phyloP scores from a whole-genome alignment of 2,113 vertebrate species.

The Campylomormyrus tamandua region DNA sequence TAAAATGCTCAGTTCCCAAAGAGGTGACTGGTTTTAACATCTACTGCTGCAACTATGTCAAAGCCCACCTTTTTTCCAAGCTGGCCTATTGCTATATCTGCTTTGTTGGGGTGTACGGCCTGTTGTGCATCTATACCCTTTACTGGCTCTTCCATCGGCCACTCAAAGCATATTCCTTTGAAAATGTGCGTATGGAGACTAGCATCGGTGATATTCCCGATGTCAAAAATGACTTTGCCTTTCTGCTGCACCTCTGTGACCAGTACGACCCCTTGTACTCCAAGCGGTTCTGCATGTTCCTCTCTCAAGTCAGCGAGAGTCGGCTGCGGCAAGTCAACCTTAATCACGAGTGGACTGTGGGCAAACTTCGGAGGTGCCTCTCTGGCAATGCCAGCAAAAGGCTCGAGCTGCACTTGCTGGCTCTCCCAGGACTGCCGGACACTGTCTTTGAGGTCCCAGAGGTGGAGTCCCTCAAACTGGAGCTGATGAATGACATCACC shows the following conservation, averaged over 20 bases:
- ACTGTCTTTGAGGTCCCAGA: constrained; percentile 72
- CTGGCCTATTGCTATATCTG: constrained; percentile 76
- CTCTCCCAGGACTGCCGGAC: constrained; percentile 74
- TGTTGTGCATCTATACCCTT: constrained; percentile 75
- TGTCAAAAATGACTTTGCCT: constrained; percentile 83
- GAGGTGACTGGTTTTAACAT: constrained; percentile 74
- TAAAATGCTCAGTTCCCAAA: constrained; percentile 68
- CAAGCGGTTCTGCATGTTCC: constrained; percentile 78
- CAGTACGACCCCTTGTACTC: constrained; percentile 81
- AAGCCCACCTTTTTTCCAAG: constrained; percentile 80
- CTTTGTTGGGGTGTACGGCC: constrained; percentile 72
- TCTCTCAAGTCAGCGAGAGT: constrained; percentile 83
- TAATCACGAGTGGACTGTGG: constrained; percentile 75
- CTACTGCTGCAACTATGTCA: constrained; percentile 83
- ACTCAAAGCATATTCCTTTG: constrained; percentile 77
- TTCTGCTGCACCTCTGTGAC: constrained; percentile 81
- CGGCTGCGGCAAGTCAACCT: constrained; percentile 76
- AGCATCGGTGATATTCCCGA: constrained; percentile 83
- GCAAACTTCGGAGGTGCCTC: constrained; percentile 70
- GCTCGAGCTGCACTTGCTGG: constrained; percentile 71
- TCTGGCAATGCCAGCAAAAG: constrained; percentile 55
- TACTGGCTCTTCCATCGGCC: constrained; percentile 83
- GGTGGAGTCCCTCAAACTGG: constrained; percentile 72
- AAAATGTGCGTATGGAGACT: constrained; percentile 70
- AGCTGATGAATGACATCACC: constrained; percentile 66